Conservation (phyloP, 2,888 invertebrate species). For the Spodoptera picta region DNA sequence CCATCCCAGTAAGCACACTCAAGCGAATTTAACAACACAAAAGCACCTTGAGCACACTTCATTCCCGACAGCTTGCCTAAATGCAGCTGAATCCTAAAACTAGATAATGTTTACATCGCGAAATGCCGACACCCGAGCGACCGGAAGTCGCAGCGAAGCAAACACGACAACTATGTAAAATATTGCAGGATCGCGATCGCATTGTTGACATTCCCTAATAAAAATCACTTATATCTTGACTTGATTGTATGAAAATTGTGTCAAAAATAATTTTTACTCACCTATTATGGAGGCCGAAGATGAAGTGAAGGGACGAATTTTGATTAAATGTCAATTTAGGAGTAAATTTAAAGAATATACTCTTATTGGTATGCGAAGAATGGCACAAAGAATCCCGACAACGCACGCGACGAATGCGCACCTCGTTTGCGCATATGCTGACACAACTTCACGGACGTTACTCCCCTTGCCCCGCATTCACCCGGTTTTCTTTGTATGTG, state of each 20-base stretch:
- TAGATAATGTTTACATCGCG: conserved; percentile 89
- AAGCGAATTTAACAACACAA: conserved; percentile 88
- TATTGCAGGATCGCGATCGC: conserved; percentile 93
- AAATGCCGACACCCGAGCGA: conserved; percentile 87
- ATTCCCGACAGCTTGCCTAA: conserved; percentile 84
- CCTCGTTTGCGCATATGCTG: conserved; percentile 94
- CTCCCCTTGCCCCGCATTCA: conserved; percentile 86
- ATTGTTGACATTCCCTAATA: conserved; percentile 92
- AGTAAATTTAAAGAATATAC: conserved; percentile 92
- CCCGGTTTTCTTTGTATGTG: conserved; percentile 79
- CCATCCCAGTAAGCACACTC: conserved; percentile 88
- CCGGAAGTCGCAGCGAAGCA: conserved; percentile 90
- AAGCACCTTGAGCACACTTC: conserved; percentile 87
- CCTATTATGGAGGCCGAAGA: conserved; percentile 91
- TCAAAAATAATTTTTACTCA: conserved; percentile 90
- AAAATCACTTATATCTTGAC: conserved; percentile 89
- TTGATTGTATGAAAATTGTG: conserved; percentile 90
- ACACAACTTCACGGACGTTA: conserved; percentile 90
- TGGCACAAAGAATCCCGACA: conserved; percentile 99
- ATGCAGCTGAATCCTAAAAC: conserved; percentile 81
- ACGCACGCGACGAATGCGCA: conserved; percentile 96
- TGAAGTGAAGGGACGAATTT: conserved; percentile 90
- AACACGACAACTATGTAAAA: conserved; percentile 94
- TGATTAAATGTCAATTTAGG: conserved; percentile 90
- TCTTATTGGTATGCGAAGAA: conserved; percentile 97